Conservation (phyloP, 2,888 invertebrate species). For the Cordilura impudica region DNA sequence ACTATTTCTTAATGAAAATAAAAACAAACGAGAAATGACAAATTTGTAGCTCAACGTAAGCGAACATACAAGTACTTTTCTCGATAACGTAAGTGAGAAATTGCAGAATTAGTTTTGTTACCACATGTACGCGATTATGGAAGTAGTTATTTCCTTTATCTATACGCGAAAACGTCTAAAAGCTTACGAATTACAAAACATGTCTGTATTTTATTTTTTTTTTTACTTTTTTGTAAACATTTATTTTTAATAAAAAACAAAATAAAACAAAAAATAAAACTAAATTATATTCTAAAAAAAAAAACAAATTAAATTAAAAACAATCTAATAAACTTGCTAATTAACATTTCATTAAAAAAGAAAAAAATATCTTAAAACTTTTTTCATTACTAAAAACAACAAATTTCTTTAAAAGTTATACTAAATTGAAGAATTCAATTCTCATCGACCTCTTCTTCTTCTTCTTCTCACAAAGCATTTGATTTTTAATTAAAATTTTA, state of each 20-base stretch:
- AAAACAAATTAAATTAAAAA: constrained; percentile 31
- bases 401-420: constrained; percentile 39
- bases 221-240: constrained; percentile 36
- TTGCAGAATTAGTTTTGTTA: no score
- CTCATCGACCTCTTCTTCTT: neutral
- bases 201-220: neutral
- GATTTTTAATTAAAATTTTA: neutral
- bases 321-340: constrained; percentile 57
- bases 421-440: constrained; percentile 11
- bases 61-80: no score
- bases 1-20: no score
- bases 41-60: no score
- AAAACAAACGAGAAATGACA: no score
- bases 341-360: constrained; percentile 66
- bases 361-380: constrained; percentile 22
- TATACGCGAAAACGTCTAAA: neutral
- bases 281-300: constrained; percentile 55
- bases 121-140: no score
- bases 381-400: constrained; percentile 39
- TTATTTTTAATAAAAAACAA: constrained; percentile 56
- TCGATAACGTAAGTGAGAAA: no score
- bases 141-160: no score
- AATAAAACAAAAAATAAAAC: constrained; percentile 55
- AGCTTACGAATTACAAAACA: neutral
- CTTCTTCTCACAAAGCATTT: constrained; percentile 20